Conservation (phyloP, 2,888 invertebrate genomes). For the Saturnia japonica region DNA sequence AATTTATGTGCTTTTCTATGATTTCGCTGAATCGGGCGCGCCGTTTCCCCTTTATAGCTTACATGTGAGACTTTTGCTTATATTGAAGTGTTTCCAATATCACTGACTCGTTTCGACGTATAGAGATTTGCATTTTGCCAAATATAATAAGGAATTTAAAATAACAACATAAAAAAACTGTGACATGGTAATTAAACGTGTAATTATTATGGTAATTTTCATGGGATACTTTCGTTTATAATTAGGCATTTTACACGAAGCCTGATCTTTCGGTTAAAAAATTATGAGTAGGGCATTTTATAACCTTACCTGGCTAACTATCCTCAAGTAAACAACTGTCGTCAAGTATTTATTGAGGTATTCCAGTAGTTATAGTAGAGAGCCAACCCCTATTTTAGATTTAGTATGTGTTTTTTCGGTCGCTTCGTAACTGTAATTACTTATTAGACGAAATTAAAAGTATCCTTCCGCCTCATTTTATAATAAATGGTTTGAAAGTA, state of each 20-base stretch:
- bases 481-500: background rate
- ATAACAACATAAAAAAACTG: background rate
- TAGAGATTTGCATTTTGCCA: background rate
- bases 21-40: constrained; percentile 78
- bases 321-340: background rate
- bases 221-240: too few relatives aligned
- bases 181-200: too few relatives aligned
- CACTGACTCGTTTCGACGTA: constrained; percentile 10
- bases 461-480: too few relatives aligned
- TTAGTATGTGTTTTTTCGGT: background rate
- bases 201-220: too few relatives aligned
- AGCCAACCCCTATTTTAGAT: background rate
- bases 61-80: constrained; percentile 54
- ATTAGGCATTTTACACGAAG: too few relatives aligned
- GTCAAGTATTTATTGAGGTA: background rate
- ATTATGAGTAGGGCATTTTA: background rate
- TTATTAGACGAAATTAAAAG: too few relatives aligned
- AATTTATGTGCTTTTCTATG: constrained; percentile 83
- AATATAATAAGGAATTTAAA: background rate
- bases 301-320: background rate
- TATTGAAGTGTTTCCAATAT: constrained; percentile 56
- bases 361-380: background rate
- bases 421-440: too few relatives aligned
- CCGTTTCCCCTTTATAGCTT: constrained; percentile 69
- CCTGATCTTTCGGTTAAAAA: background rate